A percentile compares a stretch with the other conserved stretches of the same genome.
Evolutionary conservation across 2,797 vertebrate species (phyloP).

Genomic region (Mormyrops boulengeri): DNA sequence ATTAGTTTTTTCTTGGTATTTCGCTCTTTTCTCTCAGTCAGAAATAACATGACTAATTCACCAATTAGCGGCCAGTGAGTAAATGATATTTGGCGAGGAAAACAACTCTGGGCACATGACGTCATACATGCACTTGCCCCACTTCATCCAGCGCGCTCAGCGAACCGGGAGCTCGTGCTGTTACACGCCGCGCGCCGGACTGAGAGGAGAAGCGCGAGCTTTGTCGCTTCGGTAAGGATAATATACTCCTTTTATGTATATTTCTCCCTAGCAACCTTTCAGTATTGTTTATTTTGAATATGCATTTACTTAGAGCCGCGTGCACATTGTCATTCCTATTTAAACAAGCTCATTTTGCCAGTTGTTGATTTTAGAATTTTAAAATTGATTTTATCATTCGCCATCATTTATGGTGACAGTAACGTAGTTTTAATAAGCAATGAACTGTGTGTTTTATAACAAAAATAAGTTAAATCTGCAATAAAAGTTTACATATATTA

Average conservation of each 20-base stretch:
- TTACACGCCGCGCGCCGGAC: not conserved
- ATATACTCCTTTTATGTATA: not conserved
- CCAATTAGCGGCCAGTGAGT: not conserved
- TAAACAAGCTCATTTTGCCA: not conserved
- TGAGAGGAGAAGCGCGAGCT: constrained; percentile 8
- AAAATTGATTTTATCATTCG: not conserved
- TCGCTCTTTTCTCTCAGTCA: not conserved
- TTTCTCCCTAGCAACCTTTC: not conserved
- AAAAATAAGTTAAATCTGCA: not conserved
- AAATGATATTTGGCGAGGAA: not conserved
- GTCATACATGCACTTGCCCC: not conserved
- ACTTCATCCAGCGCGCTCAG: not conserved
- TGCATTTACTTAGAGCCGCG: not conserved
- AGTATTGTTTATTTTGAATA: not conserved
- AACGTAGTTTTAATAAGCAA: not conserved
- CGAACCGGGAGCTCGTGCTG: not conserved
- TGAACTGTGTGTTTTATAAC: not conserved
- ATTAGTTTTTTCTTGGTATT: not conserved
- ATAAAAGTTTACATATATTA: constrained; percentile 5
- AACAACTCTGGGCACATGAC: constrained; percentile 3
- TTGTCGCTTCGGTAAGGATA: constrained; percentile 9
- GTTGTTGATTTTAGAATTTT: not conserved
- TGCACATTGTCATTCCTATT: not conserved
- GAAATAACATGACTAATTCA: not conserved
- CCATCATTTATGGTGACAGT: not conserved